These are phyloP conservation scores for Xanthia togata DNA, from an alignment of 2,888 invertebrate species.

Conservation along the genomic window DNA sequence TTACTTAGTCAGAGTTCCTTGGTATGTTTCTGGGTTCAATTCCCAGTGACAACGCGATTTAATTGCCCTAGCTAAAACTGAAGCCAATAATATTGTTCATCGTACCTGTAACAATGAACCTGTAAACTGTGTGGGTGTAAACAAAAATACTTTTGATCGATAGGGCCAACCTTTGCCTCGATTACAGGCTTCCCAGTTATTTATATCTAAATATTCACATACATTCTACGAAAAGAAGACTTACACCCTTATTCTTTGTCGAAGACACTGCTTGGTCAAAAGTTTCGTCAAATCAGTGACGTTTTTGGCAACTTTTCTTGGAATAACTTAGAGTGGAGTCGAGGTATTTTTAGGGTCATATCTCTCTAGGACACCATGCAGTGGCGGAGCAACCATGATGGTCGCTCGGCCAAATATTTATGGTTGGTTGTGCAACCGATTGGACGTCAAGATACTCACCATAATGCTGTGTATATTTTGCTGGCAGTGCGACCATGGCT, in stretches of 20 bases:
- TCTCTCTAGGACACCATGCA: too few relatives aligned
- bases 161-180: constrained; percentile 10
- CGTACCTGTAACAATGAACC: constrained; percentile 12
- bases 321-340: neutral
- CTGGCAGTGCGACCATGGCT: too few relatives aligned
- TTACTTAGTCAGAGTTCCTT: neutral
- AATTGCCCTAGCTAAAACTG: neutral
- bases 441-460: too few relatives aligned
- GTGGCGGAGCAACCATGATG: too few relatives aligned
- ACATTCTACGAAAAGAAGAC: neutral
- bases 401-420: too few relatives aligned
- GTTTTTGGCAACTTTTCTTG: neutral
- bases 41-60: neutral
- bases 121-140: constrained; percentile 10
- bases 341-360: too few relatives aligned
- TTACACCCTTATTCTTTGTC: neutral
- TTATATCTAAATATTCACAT: constrained; percentile 3
- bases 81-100: neutral
- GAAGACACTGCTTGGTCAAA: neutral
- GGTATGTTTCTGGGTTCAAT: neutral
- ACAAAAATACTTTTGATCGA: constrained; percentile 36
- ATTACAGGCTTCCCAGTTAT: constrained; percentile 4
- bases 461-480: too few relatives aligned
- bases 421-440: too few relatives aligned
- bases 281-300: neutral